These are phyloP conservation scores for Chelonia mydas DNA, from an alignment of 2,797 vertebrate species.

Conservation along the genomic window DNA sequence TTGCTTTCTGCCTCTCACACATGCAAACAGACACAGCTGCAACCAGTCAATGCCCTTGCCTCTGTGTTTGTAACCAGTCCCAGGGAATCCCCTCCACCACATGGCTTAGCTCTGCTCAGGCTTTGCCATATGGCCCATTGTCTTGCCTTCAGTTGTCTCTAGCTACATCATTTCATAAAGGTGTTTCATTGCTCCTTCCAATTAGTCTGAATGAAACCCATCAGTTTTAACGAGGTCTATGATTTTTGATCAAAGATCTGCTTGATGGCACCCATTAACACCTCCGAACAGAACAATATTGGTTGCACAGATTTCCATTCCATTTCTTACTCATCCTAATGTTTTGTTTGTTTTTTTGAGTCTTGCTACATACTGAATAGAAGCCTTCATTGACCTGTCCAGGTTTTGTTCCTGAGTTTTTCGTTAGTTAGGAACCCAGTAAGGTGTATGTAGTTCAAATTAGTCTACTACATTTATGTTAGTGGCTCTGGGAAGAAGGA, in stretches of 20 bases:
- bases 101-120: not conserved
- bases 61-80: not conserved
- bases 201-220: not conserved
- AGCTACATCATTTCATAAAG: not conserved
- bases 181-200: accelerated
- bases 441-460: not conserved
- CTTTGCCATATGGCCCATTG: not conserved
- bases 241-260: not conserved
- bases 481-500: no score
- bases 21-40: not conserved
- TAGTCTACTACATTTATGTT: not conserved
- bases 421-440: not conserved
- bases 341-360: accelerated
- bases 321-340: not conserved
- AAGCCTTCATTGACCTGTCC: not conserved
- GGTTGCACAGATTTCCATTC: not conserved
- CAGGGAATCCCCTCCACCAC: not conserved
- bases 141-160: not conserved
- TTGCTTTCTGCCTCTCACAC: not conserved
- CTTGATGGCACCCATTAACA: not conserved
- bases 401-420: not conserved
- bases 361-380: not conserved
- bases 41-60: not conserved
- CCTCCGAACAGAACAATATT: accelerated
- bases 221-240: not conserved